Base-by-base conservation (phyloP, 2,888 invertebrate genomes). In the Drosophila prolongata region DNA sequence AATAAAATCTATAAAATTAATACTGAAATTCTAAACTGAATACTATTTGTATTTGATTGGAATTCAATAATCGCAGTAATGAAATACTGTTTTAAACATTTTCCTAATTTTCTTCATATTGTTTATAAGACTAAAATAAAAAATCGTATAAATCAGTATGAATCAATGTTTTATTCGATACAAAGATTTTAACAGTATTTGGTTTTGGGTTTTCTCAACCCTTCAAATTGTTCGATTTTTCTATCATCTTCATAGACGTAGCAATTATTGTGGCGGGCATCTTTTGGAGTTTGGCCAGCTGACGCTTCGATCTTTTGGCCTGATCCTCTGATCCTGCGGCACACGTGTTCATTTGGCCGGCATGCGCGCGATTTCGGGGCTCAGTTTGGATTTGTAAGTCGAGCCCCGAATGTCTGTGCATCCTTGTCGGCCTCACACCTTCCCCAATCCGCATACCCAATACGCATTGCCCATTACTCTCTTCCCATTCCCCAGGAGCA, bases 391-490 rank as follows among this genome's bases (percentile, higher is more conserved):
- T 86, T 85, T 84, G 89, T 84, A 86, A 86, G 64, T 54, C 50
- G 62, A 64, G 71, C 53, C 42, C 44, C 52, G 55, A 53, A 46
- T 60, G 47, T 52, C 40, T 84, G 77, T 74, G 74, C 76, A 85
- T 87, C 75, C 85, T 82, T 79, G 87, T 79, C 72, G 81, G 78
- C 52, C 84, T 87, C 84, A 84, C 89, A 88, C 89, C 89, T 88
- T 59, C 69, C 52, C 64, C 70, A 65, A 56, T 66, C 11, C 35
- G 16, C 34, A 40, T 38, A 27, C 57, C 57, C 52, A 27, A 13
- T 38, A 10, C 37, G 34, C 34, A 34, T 14, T 47, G 47, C 35
- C 35, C 14, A 27, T 52, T 52, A 50, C 57, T 35, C 57, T 24
- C 27, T 6, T 10, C 10, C 27, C 37, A 10, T 40, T 54, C 38